Evolutionary conservation across 2,113 vertebrate species (phyloP), one percentile per base, ranked within the genome.

Genomic region (Symphodus melops): DNA sequence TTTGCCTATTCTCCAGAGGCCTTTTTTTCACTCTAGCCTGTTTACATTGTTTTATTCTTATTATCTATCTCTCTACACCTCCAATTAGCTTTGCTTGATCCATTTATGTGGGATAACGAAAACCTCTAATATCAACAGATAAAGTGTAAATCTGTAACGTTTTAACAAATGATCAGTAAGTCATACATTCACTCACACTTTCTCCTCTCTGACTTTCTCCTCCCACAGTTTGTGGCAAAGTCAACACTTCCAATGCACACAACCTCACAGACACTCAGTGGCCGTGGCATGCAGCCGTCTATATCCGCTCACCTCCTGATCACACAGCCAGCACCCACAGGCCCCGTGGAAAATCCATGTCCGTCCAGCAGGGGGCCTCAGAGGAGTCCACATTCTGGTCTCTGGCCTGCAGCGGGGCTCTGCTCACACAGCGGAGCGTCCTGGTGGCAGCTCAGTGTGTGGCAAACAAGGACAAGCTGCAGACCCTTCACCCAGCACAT

Each of bases 231-330:
- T 97, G 96, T 70, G 96, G 97, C 56, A 96, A 95, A 92, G 85
- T 94, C 0, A 91, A 94, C 73, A 87, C 91, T n/a, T 59, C 91
- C 70, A 94, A 92, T 37, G 56, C 82, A 21, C 86, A 83, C 17
- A 95, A 94, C 90, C 75, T 94, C 11, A 85, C 88, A 1, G 91
- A 94, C 12, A 84, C 69, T 1, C 91, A 88, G 79, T 99, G 97
- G 97, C 96, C 96, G 0, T 98, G 97, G 97, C 96, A 98, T 14
- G 94, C 92, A 0, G 97, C 97, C 78, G 87, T 99, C 83, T 98
- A 96, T 66, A 91, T 95, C 44, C 92, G 86, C 1, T 93, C 93
- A 63, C 89, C 71, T 79, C 89, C 95, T 9, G 94, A 95, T 65
- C 60, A n/a, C 0, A 46, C 71, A 4, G 17, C 9, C 55, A 65